Percentiles rank a stretch among this genome's conserved stretches.
Conservation (phyloP, 2,113 vertebrate species). For the Cynocephalus volans region DNA sequence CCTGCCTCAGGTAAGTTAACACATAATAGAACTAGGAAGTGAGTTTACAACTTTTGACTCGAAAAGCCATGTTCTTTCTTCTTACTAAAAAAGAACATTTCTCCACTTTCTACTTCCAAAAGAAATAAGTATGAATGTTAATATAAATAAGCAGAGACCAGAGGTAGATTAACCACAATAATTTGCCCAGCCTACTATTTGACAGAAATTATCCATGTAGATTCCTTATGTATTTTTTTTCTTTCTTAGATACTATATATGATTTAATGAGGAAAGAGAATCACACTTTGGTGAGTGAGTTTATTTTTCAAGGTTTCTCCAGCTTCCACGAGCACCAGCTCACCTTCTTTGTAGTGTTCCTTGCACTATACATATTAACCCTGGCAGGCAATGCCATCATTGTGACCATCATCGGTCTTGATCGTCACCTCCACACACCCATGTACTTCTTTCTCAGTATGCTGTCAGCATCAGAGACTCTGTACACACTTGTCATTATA, state of each 20-base stretch:
- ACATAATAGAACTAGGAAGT: not conserved
- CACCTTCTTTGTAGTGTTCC: conserved; percentile 68
- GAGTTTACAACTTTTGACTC: not conserved
- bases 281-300: conserved; percentile 54
- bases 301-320: conserved; percentile 76
- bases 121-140: not conserved
- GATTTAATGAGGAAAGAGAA: conserved; percentile 70
- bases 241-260: not conserved
- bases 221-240: not conserved
- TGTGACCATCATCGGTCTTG: conserved; percentile 58
- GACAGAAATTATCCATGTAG: not conserved
- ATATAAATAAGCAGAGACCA: not conserved
- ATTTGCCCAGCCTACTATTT: not conserved
- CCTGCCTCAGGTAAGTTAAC: not conserved
- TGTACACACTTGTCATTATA: conserved; percentile 65
- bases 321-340: conserved; percentile 53
- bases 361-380: conserved; percentile 62
- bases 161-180: not conserved
- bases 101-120: not conserved
- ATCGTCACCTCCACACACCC: conserved; percentile 38
- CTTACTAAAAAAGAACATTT: not conserved
- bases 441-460: conserved; percentile 78
- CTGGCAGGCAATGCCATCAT: conserved; percentile 56
- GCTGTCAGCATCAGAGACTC: conserved; percentile 66
- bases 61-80: not conserved